Evolutionary conservation across 2,113 vertebrate species (phyloP).

Genomic region (Lasiurus borealis): DNA sequence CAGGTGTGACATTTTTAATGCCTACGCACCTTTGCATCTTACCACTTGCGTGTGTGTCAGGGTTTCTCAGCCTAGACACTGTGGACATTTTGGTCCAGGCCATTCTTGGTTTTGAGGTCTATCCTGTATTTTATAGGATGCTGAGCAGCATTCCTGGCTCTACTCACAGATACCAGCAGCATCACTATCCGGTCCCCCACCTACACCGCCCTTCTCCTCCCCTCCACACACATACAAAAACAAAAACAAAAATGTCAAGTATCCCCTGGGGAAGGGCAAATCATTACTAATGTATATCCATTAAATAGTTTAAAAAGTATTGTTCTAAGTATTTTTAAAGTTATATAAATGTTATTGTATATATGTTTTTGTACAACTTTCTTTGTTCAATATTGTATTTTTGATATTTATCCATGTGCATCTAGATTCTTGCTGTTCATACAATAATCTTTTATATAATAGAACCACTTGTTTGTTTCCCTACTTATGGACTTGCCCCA

Average conservation of each 20-base stretch:
- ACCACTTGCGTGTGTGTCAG: accelerated
- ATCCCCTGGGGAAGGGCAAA: not conserved
- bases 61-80: not conserved
- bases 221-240: not conserved
- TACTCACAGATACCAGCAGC: not conserved
- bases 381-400: not conserved
- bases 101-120: not conserved
- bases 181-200: not conserved
- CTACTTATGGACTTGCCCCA: not conserved
- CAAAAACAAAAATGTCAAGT: not conserved
- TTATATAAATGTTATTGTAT: not conserved
- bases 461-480: not conserved
- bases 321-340: not conserved
- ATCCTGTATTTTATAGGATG: not conserved
- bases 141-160: not conserved
- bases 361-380: not conserved
- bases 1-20: not conserved
- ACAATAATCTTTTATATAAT: not conserved
- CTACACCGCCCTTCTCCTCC: accelerated
- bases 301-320: not conserved
- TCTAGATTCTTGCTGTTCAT: not conserved
- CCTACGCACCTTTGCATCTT: accelerated
- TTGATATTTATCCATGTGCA: not conserved
- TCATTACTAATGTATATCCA: not conserved
- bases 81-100: not conserved